Conservation (phyloP, 1,140 invertebrate species). For the Zaprionus davidi region DNA sequence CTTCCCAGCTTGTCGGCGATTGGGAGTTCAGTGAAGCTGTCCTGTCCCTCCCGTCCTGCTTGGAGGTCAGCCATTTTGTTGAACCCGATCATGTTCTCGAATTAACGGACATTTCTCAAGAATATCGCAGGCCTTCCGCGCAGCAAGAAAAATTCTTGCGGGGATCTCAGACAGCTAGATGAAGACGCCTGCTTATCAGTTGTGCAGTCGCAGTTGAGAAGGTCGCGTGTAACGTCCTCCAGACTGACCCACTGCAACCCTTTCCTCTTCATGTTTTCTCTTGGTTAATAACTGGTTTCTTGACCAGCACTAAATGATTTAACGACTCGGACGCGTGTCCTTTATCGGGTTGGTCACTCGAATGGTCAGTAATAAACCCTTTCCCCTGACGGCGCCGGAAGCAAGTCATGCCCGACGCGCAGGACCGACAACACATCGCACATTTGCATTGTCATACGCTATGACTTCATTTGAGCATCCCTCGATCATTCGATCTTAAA, state of each 20-base stretch:
- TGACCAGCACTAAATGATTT: slow-evolving; percentile 52
- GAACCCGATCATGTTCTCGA: slow-evolving; percentile 57
- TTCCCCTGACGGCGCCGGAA: slow-evolving; percentile 16
- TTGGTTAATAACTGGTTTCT: slow-evolving; percentile 59
- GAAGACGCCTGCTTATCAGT: slow-evolving; percentile 16
- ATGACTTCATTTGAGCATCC: slow-evolving; percentile 44
- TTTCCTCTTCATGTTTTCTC: slow-evolving; percentile 5
- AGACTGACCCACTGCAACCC: slow-evolving; percentile 54
- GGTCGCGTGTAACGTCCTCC: slow-evolving; percentile 54
- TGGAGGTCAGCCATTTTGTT: slow-evolving; percentile 75
- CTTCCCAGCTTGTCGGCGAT: slow-evolving; percentile 53
- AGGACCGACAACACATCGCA: slow-evolving; percentile 38
- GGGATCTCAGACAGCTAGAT: neutral
- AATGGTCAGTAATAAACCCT: slow-evolving; percentile 25
- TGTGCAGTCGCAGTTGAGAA: neutral
- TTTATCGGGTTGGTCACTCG: slow-evolving; percentile 51
- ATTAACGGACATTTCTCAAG: slow-evolving; percentile 81
- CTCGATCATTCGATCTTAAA: slow-evolving; percentile 22
- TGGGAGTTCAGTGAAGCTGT: slow-evolving; percentile 26
- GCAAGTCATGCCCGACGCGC: neutral
- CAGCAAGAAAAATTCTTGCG: neutral
- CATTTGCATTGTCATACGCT: slow-evolving; percentile 62
- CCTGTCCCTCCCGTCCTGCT: neutral
- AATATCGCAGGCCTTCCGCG: slow-evolving; percentile 11
- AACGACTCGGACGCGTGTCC: slow-evolving; percentile 64